Percentiles rank a stretch among this genome's conserved stretches.
Evolutionary conservation across 2,113 vertebrate genomes (phyloP).

Genomic region (Mormyrus lacerda): DNA sequence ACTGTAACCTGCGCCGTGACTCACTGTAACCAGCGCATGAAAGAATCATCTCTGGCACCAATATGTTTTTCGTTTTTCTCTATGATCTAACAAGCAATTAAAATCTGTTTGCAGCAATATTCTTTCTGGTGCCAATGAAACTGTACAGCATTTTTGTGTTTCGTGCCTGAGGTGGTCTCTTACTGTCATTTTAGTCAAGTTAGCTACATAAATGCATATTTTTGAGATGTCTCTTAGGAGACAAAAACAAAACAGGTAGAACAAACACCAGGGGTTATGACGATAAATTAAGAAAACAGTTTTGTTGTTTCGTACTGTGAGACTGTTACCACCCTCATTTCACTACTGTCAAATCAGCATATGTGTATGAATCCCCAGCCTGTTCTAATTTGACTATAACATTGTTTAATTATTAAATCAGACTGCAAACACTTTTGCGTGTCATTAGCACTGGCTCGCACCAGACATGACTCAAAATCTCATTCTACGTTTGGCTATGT

Average conservation of each 20-base stretch:
- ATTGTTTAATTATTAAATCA: background rate
- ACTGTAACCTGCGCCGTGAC: background rate
- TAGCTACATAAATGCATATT: background rate
- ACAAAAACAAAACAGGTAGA: background rate
- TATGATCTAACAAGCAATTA: slow-evolving; percentile 4
- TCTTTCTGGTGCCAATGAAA: background rate
- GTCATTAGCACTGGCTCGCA: background rate
- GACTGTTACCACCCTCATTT: background rate
- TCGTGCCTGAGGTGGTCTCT: background rate
- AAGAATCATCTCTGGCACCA: background rate
- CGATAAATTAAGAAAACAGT: background rate
- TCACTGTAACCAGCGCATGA: background rate
- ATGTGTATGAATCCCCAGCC: background rate
- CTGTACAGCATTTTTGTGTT: background rate
- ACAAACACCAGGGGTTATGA: background rate
- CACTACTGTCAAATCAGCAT: background rate
- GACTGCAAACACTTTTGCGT: background rate
- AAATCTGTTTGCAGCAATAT: background rate
- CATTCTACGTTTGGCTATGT: background rate
- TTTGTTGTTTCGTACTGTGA: background rate
- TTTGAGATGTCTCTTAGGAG: background rate
- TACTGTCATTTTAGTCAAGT: background rate
- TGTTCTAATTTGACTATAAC: background rate
- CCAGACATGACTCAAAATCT: background rate
- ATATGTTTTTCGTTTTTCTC: background rate